A percentile compares a stretch with the other conserved stretches of the same genome.
phyloP scores from a whole-genome alignment of 2,113 vertebrate genomes.

The Tachysurus vachellii region DNA sequence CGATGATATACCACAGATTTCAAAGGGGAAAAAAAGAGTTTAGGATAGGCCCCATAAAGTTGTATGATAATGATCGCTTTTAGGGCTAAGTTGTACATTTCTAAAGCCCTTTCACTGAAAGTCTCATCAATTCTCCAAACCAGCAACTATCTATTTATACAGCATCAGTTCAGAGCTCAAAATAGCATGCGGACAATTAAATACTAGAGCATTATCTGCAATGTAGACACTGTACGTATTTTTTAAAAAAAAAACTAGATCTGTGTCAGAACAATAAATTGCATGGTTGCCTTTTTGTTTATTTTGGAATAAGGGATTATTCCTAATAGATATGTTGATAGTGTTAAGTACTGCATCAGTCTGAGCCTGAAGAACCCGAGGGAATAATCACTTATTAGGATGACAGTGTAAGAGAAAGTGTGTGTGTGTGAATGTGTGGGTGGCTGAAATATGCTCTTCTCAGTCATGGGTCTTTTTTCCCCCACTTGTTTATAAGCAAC shows the following conservation, averaged over 20 bases:
- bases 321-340: neutral
- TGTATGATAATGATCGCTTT: neutral
- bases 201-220: neutral
- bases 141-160: neutral
- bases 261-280: slow-evolving; percentile 12
- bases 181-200: neutral
- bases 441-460: neutral
- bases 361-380: neutral
- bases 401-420: neutral
- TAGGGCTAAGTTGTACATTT: neutral
- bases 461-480: neutral
- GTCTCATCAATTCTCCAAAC: neutral
- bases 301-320: neutral
- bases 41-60: neutral
- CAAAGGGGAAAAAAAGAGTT: neutral
- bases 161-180: neutral
- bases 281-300: neutral
- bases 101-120: neutral
- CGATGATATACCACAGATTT: neutral
- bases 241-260: neutral
- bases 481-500: neutral
- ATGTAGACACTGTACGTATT: neutral
- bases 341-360: neutral
- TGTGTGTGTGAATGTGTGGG: neutral
- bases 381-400: neutral